Evolutionary conservation across 1,140 invertebrate species (phyloP), one percentile per base, ranked within the genome.

Genomic region (Harpegnathos saltator): DNA sequence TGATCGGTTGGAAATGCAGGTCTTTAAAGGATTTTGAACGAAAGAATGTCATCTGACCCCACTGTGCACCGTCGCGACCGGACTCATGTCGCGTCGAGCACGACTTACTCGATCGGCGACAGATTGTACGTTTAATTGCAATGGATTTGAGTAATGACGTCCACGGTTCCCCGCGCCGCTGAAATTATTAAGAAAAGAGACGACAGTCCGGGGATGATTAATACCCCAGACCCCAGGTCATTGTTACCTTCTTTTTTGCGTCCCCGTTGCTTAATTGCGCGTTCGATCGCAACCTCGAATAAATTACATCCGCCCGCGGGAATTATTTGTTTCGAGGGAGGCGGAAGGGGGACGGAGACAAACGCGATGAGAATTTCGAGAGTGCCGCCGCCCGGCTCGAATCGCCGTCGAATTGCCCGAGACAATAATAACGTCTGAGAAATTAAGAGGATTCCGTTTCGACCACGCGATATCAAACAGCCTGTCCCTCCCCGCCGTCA

Each of bases 401-500:
- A 80, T 69, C 29, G 65, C 65, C 33, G 15, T 61, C 75, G 75
- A 69, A 80, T 69, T 48, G 65, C 65, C 33, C 33, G 65, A 69
- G 75, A 71, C 69, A 80, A 80, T 71, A 80, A 80, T 71, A 71
- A 52, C 62, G 72, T 80, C 75, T 71, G 75, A 80, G 75, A 69
- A 56, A 69, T 69, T 78, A 78, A 78, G 75, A 78, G 75, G 65
- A 69, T 80, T 80, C 14, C 33, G 19, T 17, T 44, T 44, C 17
- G 50, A 56, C 17, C 24, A n/a, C n/a, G 52, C 65, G 52, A 44
- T 58, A 58, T 80, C 33, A 22, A 3, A 22, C 22, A 44, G 7
- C 52, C 69, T 80, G 15, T 26, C n/a, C n/a, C n/a, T n/a, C n/a
- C n/a, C n/a, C n/a, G n/a, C n/a, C n/a, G n/a, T n/a, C n/a, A n/a